Conservation (phyloP, 2,797 vertebrate genomes). For the Denticeps clupeoides region DNA sequence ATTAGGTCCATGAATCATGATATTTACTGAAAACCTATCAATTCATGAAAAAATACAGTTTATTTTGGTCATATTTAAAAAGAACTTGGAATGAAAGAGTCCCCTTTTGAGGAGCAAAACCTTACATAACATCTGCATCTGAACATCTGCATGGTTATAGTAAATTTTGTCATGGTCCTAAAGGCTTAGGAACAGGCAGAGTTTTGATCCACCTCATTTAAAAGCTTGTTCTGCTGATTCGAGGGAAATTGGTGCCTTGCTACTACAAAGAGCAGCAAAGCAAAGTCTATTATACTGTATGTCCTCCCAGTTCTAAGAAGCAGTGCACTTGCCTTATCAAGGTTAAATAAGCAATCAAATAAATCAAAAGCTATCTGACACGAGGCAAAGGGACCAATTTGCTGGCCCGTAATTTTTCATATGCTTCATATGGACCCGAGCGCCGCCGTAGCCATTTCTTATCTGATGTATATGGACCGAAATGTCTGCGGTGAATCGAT, state of each 20-base stretch:
- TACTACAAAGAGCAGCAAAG: conserved; percentile 16
- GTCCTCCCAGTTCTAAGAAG: conserved; percentile 11
- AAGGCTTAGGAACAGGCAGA: too few relatives aligned
- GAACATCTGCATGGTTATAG: too few relatives aligned
- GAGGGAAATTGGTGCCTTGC: too few relatives aligned
- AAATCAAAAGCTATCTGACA: conserved; percentile 44
- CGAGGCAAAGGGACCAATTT: conserved; percentile 26
- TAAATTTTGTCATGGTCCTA: too few relatives aligned
- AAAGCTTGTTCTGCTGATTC: conserved; percentile 9
- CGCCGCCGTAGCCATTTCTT: conserved; percentile 45
- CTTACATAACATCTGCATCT: too few relatives aligned
- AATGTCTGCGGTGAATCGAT: conserved; percentile 39
- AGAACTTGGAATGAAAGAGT: too few relatives aligned
- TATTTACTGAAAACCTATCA: too few relatives aligned
- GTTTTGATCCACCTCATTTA: too few relatives aligned
- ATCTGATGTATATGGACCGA: conserved; percentile 38
- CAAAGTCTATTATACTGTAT: conserved; percentile 32
- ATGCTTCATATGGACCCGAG: conserved; percentile 17
- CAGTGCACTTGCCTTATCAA: conserved; percentile 38
- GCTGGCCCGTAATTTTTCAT: conserved; percentile 43
- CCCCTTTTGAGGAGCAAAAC: too few relatives aligned
- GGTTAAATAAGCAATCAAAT: conserved; percentile 60
- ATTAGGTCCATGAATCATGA: too few relatives aligned
- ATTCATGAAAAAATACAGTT: too few relatives aligned
- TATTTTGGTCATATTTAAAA: too few relatives aligned